Evolutionary conservation across 2,888 invertebrate genomes (phyloP).

Genomic region (Aphodius sticticus): DNA sequence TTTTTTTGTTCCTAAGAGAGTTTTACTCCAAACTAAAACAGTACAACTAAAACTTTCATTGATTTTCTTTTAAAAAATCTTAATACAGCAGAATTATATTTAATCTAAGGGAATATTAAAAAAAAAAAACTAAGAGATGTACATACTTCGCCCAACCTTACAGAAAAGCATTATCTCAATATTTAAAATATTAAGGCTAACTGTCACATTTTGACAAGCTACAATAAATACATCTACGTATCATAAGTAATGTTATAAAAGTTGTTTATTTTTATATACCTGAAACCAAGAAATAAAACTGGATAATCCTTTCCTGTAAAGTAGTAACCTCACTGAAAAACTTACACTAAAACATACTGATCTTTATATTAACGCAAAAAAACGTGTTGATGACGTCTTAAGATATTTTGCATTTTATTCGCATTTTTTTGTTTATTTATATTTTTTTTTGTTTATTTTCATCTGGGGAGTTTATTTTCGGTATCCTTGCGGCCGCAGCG

Average conservation of each 20-base stretch:
- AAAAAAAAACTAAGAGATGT: background rate
- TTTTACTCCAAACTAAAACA: too few species aligned
- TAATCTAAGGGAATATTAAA: background rate
- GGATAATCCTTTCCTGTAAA: background rate
- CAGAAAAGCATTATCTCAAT: too few species aligned
- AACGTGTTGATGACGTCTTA: background rate
- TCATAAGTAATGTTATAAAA: too few species aligned
- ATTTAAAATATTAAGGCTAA: too few species aligned
- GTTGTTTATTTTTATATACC: too few species aligned
- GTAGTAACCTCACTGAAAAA: background rate
- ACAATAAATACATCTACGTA: too few species aligned
- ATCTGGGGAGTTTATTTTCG: background rate
- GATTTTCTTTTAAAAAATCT: background rate
- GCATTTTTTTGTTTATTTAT: background rate
- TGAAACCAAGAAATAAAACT: too few species aligned
- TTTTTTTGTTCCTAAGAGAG: background rate
- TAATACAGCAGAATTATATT: background rate
- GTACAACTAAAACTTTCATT: background rate
- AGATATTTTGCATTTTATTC: background rate
- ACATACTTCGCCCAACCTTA: too few species aligned
- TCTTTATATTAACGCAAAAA: background rate
- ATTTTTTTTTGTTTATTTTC: background rate
- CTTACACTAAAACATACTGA: background rate
- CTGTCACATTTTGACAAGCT: too few species aligned
- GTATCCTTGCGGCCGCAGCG: too few species aligned